Conservation (phyloP, 2,113 vertebrate species). For the Suricata suricatta region DNA sequence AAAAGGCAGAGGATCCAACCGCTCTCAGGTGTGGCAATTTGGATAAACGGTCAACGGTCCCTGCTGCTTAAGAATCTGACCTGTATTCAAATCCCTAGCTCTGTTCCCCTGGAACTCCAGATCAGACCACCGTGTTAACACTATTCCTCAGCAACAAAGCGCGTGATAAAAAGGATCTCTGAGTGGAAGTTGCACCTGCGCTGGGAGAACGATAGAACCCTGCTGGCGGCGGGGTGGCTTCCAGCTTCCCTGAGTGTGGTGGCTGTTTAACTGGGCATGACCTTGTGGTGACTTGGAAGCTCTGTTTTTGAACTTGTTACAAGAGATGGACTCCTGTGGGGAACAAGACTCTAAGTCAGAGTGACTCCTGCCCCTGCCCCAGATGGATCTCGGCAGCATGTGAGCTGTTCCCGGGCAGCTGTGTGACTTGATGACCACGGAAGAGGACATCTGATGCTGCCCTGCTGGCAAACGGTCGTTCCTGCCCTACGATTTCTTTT, state of each 20-base stretch:
- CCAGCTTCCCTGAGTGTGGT: neutral
- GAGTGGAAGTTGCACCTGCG: neutral
- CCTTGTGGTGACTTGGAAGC: neutral
- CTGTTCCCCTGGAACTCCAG: neutral
- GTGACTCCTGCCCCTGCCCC: neutral
- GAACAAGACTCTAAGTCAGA: neutral
- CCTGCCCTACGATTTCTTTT: neutral
- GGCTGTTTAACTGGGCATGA: neutral
- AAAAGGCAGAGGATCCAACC: neutral
- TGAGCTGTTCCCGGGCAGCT: neutral
- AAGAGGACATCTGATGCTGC: neutral
- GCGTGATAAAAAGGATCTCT: neutral
- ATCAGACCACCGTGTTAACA: neutral
- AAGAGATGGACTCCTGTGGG: neutral
- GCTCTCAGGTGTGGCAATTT: neutral
- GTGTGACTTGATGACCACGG: neutral
- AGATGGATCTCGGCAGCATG: too few relatives aligned
- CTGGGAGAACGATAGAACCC: neutral
- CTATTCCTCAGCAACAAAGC: neutral
- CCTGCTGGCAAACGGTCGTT: neutral
- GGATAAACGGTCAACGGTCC: neutral
- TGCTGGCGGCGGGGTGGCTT: neutral
- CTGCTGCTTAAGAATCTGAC: neutral
- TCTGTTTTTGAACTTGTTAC: neutral
- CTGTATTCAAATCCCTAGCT: neutral